Base-by-base conservation (phyloP, 2,113 vertebrate genomes). In the Apodemus sylvaticus region DNA sequence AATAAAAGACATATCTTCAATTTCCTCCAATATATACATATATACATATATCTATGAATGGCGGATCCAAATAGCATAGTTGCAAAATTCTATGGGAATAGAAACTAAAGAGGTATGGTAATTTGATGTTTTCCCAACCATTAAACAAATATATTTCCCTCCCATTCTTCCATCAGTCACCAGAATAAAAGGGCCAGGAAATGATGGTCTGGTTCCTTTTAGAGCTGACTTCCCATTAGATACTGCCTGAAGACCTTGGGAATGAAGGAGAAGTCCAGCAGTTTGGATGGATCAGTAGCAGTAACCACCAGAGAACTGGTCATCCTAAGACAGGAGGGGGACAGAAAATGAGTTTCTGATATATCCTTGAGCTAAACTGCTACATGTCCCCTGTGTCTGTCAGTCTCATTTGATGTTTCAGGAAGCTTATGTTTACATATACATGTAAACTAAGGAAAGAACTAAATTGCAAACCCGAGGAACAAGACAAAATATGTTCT, bases 201-300 rank as follows among this genome's bases (percentile, higher is more conserved):
- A 96, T 19, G 71, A 24, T 92, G 93, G 60, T 91, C 58, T 74
- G 85, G 89, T 97, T 94, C 90, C 90, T 96, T 97, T 96, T 78
- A 87, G 66, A 95, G 88, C 51, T 51, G 91, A 89, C 90, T 95
- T 68, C 90, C 96, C 96, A 89, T 78, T 94, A 93, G 95, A 78
- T 92, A 92, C 66, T 53, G 82, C 93, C 79, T 77, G 95, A 92
- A 97, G 70, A 78, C 55, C 93, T 96, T 92, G 71, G 93, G 94
- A 86, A 97, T 85, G 36, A 95, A 86, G 60, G 82, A 94, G 78
- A 95, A 86, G 79, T 91, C 97, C 95, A 71, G 94, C 70, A 86
- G 96, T 95, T 82, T 96, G 91, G 73, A 90, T 96, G 91, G 73
- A 90, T 95, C 64, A 96, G 90, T 86, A 86, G 94, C 92, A 90